Conservation (phyloP, 1,140 invertebrate species). For the Danaus plexippus region DNA sequence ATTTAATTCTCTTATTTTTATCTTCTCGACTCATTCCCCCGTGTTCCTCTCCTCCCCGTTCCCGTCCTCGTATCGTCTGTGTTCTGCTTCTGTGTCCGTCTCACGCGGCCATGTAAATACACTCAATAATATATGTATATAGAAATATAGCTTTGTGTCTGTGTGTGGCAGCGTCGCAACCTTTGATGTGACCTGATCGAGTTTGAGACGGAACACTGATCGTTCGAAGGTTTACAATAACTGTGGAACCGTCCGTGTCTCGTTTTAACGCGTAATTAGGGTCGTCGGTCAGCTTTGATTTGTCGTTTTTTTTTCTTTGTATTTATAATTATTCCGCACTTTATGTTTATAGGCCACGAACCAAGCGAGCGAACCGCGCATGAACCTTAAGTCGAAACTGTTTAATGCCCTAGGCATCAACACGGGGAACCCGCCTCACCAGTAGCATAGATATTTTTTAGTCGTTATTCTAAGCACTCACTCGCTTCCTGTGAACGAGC, state of each 20-base stretch:
- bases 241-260: constrained; percentile 6
- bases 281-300: constrained; percentile 44
- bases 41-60: no score
- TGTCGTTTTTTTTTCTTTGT: constrained; percentile 49
- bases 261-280: constrained; percentile 21
- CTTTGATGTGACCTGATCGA: no score
- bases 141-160: constrained; percentile 7
- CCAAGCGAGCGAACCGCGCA: constrained; percentile 65
- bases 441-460: constrained; percentile 33
- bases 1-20: no score
- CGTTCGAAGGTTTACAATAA: neutral
- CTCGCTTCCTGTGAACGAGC: constrained; percentile 47
- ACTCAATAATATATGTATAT: no score
- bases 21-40: no score
- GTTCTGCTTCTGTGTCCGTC: no score
- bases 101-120: no score
- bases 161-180: constrained; percentile 19
- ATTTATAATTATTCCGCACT: constrained; percentile 17
- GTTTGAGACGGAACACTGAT: no score
- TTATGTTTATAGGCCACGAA: constrained; percentile 53
- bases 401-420: constrained; percentile 72
- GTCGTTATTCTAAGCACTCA: constrained; percentile 36
- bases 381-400: constrained; percentile 71
- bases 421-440: constrained; percentile 61
- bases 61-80: no score